Evolutionary conservation across 35 echinoderm and acorn worm genomes (phyloP).

Genomic region (Amphiura filiformis): DNA sequence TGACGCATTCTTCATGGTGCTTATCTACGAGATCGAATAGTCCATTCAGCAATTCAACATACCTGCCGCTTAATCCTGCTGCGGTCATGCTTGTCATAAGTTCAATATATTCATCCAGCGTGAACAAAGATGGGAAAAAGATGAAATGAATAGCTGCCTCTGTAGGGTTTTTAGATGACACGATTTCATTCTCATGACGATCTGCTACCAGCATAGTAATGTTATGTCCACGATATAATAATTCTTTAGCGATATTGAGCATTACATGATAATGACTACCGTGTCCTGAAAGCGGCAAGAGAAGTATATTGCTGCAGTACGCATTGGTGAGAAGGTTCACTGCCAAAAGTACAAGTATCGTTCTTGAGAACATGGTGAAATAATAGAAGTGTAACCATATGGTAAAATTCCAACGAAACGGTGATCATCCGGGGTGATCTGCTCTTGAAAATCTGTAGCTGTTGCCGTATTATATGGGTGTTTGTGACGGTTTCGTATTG

Average conservation of each 20-base stretch:
- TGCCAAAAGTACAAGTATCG: too few species aligned
- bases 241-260: conserved; percentile 23
- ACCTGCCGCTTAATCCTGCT: not conserved
- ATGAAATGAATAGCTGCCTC: too few species aligned
- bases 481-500: too few species aligned
- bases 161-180: not conserved
- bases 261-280: conserved; percentile 76
- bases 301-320: not conserved
- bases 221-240: conserved; percentile 2
- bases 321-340: too few species aligned
- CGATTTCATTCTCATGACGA: too few species aligned
- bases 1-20: too few species aligned
- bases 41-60: not conserved
- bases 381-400: too few species aligned
- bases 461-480: too few species aligned
- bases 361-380: too few species aligned
- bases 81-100: not conserved
- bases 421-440: too few species aligned
- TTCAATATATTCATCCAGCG: not conserved
- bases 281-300: not conserved
- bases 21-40: not conserved
- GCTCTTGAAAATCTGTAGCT: too few species aligned
- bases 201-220: not conserved
- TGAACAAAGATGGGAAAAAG: not conserved
- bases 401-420: too few species aligned